Evolutionary conservation across 2,888 invertebrate species (phyloP), one percentile per base, ranked within the genome.

Genomic region (Ferdinandea cuprea): DNA sequence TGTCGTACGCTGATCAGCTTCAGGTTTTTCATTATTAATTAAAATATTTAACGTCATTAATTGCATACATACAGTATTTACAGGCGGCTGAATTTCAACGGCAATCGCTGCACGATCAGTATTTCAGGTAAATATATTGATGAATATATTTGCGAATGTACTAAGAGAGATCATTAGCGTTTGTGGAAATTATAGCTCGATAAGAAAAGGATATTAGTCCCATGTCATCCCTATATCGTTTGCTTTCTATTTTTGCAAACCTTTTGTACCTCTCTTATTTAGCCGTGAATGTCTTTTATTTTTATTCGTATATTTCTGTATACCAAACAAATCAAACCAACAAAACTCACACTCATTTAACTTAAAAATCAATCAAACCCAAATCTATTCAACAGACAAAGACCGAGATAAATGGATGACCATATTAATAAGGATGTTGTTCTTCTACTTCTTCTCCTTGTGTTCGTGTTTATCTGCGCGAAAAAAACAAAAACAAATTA

Each of bases 81-180:
- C 90, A 91, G 91, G 91, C 91, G 80, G 91, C 91, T 86, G 91
- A 91, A 87, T 91, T 90, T 85, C 91, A 91, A 86, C 89, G 91
- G 79, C 91, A 91, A 85, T 90, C 91, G 54, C 87, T 91, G 85
- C 91, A 91, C 85, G 91, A 91, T 88, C 91, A 91, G 87, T 91
- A 91, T 87, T 91, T 91, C 85, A 90, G 91, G 91, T 91, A 86
- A 89, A 88, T 87, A 68, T 54, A 21, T 42, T 11, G 19, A 13
- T 28, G 9, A 17, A 21, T 1, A 44, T 11, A 6, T 17, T 46
- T 15, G n/a, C 3, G 2, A 50, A 35, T 40, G 19, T 32, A 56
- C 50, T 58, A 65, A 74, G 48, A 74, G 65, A 65, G 73, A n/a
- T n/a, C n/a, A n/a, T n/a, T n/a, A n/a, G n/a, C n/a, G n/a, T n/a